Evolutionary conservation across 1,140 invertebrate genomes (phyloP).

Genomic region (Drosophila carrolli): DNA sequence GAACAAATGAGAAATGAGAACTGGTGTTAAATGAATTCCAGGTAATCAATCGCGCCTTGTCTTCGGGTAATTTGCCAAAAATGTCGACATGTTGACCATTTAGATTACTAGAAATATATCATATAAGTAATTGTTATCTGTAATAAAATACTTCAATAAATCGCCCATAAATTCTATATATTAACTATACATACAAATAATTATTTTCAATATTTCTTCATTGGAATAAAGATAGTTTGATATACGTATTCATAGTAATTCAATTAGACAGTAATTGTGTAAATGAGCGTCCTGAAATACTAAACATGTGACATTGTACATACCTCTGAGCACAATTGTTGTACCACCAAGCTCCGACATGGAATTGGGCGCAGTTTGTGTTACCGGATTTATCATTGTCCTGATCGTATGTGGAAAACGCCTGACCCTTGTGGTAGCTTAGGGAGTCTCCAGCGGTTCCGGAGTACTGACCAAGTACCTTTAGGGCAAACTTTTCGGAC

Average conservation of each 20-base stretch:
- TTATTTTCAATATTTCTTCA: too few species aligned
- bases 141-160: background rate
- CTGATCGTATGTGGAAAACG: conserved; percentile 39
- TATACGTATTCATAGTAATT: too few species aligned
- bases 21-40: background rate
- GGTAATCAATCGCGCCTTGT: background rate
- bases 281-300: too few species aligned
- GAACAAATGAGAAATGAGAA: background rate
- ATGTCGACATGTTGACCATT: conserved; percentile 20
- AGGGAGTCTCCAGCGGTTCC: conserved; percentile 43
- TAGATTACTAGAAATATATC: conserved; percentile 15
- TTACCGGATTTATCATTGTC: conserved; percentile 16
- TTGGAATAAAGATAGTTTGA: too few species aligned
- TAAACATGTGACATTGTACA: background rate
- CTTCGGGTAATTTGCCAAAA: background rate
- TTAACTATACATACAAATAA: too few species aligned
- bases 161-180: too few species aligned
- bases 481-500: conserved; percentile 13
- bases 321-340: conserved; percentile 2
- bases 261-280: background rate
- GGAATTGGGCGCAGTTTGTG: conserved; percentile 19
- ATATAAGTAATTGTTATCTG: background rate
- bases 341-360: conserved; percentile 43
- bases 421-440: conserved; percentile 4
- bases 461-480: conserved; percentile 11